Evolutionary conservation across 2,113 vertebrate species (phyloP), one percentile per base, ranked within the genome.

Genomic region (Ailurus styani): DNA sequence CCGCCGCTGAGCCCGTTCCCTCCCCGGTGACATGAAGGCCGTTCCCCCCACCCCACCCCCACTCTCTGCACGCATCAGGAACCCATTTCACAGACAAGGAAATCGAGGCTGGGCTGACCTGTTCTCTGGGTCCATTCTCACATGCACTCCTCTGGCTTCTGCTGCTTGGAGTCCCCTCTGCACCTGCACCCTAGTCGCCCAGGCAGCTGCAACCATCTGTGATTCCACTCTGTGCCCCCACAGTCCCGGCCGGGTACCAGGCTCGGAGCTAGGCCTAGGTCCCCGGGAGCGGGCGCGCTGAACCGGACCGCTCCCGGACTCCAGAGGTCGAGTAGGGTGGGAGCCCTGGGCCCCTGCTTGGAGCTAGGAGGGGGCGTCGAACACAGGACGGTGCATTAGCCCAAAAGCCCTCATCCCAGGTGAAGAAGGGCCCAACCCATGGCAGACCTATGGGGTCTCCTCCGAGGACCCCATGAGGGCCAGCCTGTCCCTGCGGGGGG

Each of bases 211-310:
- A 0, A 27, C 27, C 66, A 42, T 6, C 54, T 7, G 7, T 23
- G 27, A 40, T 27, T 8, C 54, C 25, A 9, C 37, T 12, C 4
- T 14, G 6, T 11, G 6, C 20, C 57, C 7, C 7, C 0, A 1
- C 9, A 34, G 31, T 52, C 31, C 10, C 0, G 23, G 15, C 21
- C 17, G 0, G 23, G 21, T 23, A 40, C 42, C 62, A 21, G 25
- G 0, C 5, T 42, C 42, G 27, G 27, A 73, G 45, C n/a, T 31
- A 10, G 0, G 12, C 0, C 6, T 5, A 42, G 1, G 11, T 37
- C 64, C 75, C 1, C 6, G 4, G 1, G 6, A 47, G 23, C 17
- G 17, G 20, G 40, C 0, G 0, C 0, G 9, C 47, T 7, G 34
- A 14, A 37, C 0, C 0, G 47, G 40, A 57, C 23, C 88, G 47